A percentile compares a stretch with the other conserved stretches of the same genome.
Evolutionary conservation across 2,888 invertebrate genomes (phyloP).

Genomic region (Listrodromus nycthemerus): DNA sequence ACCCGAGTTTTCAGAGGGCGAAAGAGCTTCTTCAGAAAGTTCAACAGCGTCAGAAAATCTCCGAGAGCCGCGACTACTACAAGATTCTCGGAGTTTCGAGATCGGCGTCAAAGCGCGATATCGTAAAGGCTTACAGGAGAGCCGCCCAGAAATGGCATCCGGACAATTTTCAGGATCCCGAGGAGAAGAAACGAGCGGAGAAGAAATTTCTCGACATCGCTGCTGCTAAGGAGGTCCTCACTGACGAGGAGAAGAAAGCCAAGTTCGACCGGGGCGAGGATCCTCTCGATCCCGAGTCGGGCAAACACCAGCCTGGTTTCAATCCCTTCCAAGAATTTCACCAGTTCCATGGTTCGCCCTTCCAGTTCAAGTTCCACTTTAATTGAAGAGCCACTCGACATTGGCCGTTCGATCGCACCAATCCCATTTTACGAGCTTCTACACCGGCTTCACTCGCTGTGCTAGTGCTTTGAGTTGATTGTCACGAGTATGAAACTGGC

Average conservation of each 20-base stretch:
- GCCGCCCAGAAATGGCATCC: slow-evolving; percentile 99
- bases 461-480: slow-evolving; percentile 9
- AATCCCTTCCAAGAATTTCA: slow-evolving; percentile 91
- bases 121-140: slow-evolving; percentile 97
- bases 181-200: slow-evolving; percentile 97
- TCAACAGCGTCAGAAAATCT: slow-evolving; percentile 96
- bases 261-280: slow-evolving; percentile 98
- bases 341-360: slow-evolving; percentile 92
- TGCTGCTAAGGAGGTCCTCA: slow-evolving; percentile 98
- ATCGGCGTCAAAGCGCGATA: slow-evolving; percentile 96
- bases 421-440: slow-evolving; percentile 61
- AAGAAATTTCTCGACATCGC: slow-evolving; percentile 99
- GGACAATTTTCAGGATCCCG: slow-evolving; percentile 94
- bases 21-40: slow-evolving; percentile 95
- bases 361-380: slow-evolving; percentile 99
- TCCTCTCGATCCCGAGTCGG: slow-evolving; percentile 97
- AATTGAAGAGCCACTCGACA: slow-evolving; percentile 86
- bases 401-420: background rate
- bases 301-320: slow-evolving; percentile 87
- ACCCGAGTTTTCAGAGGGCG: slow-evolving; percentile 92
- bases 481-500: slow-evolving; percentile 27
- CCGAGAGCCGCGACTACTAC: slow-evolving; percentile 98
- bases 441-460: slow-evolving; percentile 53
- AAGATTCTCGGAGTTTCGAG: slow-evolving; percentile 97
- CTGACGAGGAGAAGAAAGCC: slow-evolving; percentile 95